Conservation (phyloP, 2,113 vertebrate species). For the Genyomyrus donnyi region DNA sequence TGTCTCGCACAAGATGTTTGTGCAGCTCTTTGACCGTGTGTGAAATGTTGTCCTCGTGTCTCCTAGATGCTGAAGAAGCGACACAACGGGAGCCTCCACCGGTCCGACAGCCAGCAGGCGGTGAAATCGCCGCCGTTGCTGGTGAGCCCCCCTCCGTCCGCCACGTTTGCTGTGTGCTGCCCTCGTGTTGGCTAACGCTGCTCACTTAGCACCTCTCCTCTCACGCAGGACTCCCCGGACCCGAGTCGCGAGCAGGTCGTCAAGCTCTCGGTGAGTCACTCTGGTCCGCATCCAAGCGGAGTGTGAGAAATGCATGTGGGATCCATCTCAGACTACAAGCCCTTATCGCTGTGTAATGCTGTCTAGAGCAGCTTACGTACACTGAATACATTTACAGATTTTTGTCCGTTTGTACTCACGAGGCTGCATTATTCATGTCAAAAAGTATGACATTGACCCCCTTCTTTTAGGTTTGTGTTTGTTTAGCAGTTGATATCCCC, state of each 20-base stretch:
- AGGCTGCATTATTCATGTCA: not conserved
- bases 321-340: not conserved
- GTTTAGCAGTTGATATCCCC: not conserved
- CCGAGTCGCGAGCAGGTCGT: conserved; percentile 76
- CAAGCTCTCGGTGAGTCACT: conserved; percentile 84
- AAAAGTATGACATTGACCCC: not conserved
- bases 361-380: not conserved
- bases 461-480: not conserved
- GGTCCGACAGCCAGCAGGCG: conserved; percentile 85
- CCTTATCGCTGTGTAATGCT: not conserved
- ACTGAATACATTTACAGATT: not conserved
- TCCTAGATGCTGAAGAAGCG: conserved; percentile 80
- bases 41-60: not conserved
- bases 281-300: not conserved
- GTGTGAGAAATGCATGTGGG: not conserved
- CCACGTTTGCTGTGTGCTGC: too few relatives aligned
- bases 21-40: not conserved
- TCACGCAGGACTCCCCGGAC: conserved; percentile 81
- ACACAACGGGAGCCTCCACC: conserved; percentile 69
- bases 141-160: conserved; percentile 55
- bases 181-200: too few relatives aligned
- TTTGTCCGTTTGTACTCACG: not conserved
- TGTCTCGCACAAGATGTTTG: not conserved
- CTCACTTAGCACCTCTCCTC: not conserved
- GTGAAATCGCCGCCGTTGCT: conserved; percentile 90